A percentile compares a stretch with the other conserved stretches of the same genome.
Conservation (phyloP, 2,888 invertebrate species). For the Nemapogon koenigi region DNA sequence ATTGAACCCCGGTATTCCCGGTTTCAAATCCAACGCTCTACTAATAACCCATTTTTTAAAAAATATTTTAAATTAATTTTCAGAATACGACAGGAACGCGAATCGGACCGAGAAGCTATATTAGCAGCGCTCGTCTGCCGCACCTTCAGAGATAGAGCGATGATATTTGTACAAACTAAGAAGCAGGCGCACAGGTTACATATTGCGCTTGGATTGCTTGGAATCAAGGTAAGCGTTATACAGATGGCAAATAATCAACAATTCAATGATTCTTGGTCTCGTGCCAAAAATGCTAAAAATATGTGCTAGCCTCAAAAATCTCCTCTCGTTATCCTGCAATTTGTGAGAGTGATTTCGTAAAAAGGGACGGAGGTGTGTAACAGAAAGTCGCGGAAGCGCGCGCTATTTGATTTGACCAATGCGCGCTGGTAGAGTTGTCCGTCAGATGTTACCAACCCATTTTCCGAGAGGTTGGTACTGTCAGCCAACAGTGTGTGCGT, state of each 20-base stretch:
- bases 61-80: background rate
- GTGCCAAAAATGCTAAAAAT: background rate
- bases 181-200: conserved; percentile 93
- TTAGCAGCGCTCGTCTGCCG: conserved; percentile 82
- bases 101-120: conserved; percentile 91
- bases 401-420: too few relatives aligned
- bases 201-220: conserved; percentile 88
- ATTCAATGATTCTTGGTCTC: background rate
- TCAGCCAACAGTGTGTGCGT: too few relatives aligned
- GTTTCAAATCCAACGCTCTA: too few relatives aligned
- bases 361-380: too few relatives aligned
- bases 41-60: background rate
- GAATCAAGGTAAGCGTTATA: conserved; percentile 71
- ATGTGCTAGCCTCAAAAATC: background rate
- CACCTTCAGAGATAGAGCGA: conserved; percentile 89
- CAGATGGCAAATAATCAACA: too few relatives aligned
- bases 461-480: too few relatives aligned
- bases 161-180: conserved; percentile 97
- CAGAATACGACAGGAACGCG: conserved; percentile 86
- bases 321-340: background rate
- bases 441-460: too few relatives aligned
- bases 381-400: too few relatives aligned
- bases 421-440: too few relatives aligned
- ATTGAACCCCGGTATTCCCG: too few relatives aligned
- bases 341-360: background rate